phyloP scores from a whole-genome alignment of 2,888 invertebrate genomes.

The Beris morrisii region DNA sequence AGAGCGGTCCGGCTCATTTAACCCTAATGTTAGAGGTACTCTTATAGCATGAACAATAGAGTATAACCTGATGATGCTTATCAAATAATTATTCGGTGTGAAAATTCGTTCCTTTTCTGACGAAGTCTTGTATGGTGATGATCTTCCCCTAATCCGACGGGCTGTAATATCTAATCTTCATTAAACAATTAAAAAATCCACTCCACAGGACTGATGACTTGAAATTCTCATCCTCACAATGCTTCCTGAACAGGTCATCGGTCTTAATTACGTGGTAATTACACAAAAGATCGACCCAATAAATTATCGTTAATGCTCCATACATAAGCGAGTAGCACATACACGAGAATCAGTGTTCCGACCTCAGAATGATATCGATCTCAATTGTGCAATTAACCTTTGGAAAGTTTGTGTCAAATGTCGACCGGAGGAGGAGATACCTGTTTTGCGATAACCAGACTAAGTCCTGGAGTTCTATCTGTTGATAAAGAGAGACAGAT shows the following conservation, averaged over 20 bases:
- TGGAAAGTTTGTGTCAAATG: slow-evolving; percentile 23
- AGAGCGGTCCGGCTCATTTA: too few relatives aligned
- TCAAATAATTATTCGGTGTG: slow-evolving; percentile 13
- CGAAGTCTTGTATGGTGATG: too few relatives aligned
- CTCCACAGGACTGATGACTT: slow-evolving; percentile 11
- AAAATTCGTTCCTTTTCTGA: slow-evolving; percentile 1
- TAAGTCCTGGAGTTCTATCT: too few relatives aligned
- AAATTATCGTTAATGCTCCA: slow-evolving; percentile 18
- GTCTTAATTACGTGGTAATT: slow-evolving; percentile 32
- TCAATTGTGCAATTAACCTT: slow-evolving; percentile 20
- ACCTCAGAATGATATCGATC: slow-evolving; percentile 10
- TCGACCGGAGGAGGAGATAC: background rate
- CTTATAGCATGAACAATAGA: background rate
- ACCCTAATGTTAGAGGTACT: too few relatives aligned
- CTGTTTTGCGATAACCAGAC: too few relatives aligned
- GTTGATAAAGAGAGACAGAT: too few relatives aligned
- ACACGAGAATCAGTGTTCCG: background rate
- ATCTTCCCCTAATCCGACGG: too few relatives aligned
- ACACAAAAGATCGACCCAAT: slow-evolving; percentile 21
- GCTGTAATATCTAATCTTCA: too few relatives aligned
- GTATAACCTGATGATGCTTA: slow-evolving; percentile 1
- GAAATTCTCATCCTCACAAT: background rate
- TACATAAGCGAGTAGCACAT: background rate
- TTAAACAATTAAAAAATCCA: slow-evolving; percentile 4
- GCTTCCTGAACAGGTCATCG: slow-evolving; percentile 13